Conservation (phyloP, 2,888 invertebrate species). For the Scaptomyza cyrtandrae region DNA sequence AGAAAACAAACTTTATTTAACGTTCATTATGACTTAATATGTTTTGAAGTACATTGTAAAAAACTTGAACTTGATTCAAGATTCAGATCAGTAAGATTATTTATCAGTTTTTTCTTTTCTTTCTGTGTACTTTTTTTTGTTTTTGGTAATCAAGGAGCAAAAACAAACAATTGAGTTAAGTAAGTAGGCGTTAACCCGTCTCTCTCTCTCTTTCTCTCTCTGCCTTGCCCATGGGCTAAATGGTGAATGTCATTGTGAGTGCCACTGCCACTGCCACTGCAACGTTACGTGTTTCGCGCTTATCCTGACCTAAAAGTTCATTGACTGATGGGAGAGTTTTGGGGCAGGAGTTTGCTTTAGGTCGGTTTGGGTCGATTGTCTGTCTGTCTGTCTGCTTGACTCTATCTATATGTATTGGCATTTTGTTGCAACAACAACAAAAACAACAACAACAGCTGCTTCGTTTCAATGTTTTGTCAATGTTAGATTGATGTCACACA, state of each 20-base stretch:
- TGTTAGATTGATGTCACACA: constrained; percentile 58
- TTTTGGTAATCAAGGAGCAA: constrained; percentile 9
- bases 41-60: no score
- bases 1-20: background rate
- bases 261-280: background rate
- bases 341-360: constrained; percentile 35
- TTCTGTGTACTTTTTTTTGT: background rate
- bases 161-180: constrained; percentile 8
- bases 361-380: constrained; percentile 20
- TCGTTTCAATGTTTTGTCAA: constrained; percentile 64
- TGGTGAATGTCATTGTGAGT: constrained; percentile 2
- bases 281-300: constrained; percentile 57
- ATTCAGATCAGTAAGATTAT: no score
- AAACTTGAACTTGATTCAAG: no score
- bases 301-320: constrained; percentile 72
- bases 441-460: constrained; percentile 43
- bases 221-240: constrained; percentile 5
- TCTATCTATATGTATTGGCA: constrained; percentile 54
- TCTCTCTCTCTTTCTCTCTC: background rate
- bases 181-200: constrained; percentile 31
- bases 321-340: constrained; percentile 60
- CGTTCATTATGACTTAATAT: no score
- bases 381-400: constrained; percentile 33
- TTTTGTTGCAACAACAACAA: constrained; percentile 37
- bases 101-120: background rate